Base-by-base conservation (phyloP, 2,797 vertebrate species). In the Lycodopsis pacificus region DNA sequence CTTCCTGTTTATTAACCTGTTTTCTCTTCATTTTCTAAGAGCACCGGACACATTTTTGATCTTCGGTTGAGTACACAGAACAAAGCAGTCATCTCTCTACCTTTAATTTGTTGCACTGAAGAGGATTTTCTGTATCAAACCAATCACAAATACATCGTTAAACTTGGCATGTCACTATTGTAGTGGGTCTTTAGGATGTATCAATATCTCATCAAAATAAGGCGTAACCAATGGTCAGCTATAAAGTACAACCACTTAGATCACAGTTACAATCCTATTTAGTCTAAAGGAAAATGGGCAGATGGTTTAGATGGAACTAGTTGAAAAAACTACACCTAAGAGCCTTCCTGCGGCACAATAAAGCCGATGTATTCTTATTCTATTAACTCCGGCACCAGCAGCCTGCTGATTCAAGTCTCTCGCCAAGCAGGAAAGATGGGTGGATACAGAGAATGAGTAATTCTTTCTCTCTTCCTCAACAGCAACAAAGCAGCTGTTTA, bases 401-500 rank as follows among this genome's bases (percentile, higher is more conserved):
- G 34, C 22, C 44, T 51, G 46, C 20, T 17, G 27, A 48, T 71
- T 83, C 40, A 25, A 57, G 44, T 32, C 20, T 40, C 22, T 20
- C 12, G 20, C 54, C 48, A 32, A 40, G 13, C 22, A 25, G 34
- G 22, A 9, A 13, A 54, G 73, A 59, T 83, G 74, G 68, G 58
- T 67, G 65, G 71, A 57, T 34, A 19, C 48, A 71, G 27, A 64
- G 38, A 72, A 51, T 46, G 62, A 77, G 38, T 53, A 56, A 74
- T n/a, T 61, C n/a, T 25, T 68, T 72, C 36, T 71, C 14, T 75
- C 32, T 34, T 5, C 32, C 59, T 34, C 8, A 46, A 30, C 54
- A 44, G 49, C 69, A 77, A 30, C 63, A 83, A 77, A 86, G 66
- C 85, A 67, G 68, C 75, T 73, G 76, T 73, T 76, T 69, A 66